These are phyloP conservation scores for Cydia fagiglandana DNA, from an alignment of 1,140 invertebrate species.

Conservation along the genomic window DNA sequence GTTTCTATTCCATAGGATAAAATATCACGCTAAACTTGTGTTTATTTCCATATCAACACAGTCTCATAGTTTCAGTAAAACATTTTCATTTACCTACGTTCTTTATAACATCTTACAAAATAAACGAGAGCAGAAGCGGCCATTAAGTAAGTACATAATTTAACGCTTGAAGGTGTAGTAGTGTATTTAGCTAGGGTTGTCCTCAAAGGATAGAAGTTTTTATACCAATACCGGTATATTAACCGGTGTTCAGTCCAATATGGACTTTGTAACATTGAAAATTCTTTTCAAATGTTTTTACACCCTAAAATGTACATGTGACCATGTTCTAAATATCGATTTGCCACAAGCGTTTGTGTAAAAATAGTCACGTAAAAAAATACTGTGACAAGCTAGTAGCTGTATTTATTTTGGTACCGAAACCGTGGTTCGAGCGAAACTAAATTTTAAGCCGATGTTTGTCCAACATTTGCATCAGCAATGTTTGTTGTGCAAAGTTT, in stretches of 20 bases:
- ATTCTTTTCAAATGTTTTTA: neutral
- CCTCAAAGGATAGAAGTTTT: neutral
- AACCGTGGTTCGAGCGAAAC: slow-evolving; percentile 21
- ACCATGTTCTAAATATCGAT: neutral
- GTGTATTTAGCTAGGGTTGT: slow-evolving; percentile 23
- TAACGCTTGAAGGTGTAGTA: slow-evolving; percentile 17
- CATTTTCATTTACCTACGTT: neutral
- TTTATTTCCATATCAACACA: no score
- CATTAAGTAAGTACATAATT: slow-evolving; percentile 29
- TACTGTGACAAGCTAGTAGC: neutral
- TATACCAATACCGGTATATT: neutral
- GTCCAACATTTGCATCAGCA: slow-evolving; percentile 39
- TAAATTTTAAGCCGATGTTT: slow-evolving; percentile 38
- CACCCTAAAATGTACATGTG: neutral
- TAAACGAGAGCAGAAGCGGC: slow-evolving; percentile 13
- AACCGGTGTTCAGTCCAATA: neutral
- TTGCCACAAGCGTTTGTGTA: neutral
- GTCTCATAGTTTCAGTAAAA: no score
- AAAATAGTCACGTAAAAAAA: neutral
- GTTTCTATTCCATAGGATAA: neutral
- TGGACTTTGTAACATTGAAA: neutral
- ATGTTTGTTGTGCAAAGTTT: slow-evolving; percentile 39
- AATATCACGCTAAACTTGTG: no score
- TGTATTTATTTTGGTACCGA: slow-evolving; percentile 8
- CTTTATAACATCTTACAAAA: neutral